Evolutionary conservation across 2,113 vertebrate genomes (phyloP).

Genomic region (Seriola quinqueradiata): DNA sequence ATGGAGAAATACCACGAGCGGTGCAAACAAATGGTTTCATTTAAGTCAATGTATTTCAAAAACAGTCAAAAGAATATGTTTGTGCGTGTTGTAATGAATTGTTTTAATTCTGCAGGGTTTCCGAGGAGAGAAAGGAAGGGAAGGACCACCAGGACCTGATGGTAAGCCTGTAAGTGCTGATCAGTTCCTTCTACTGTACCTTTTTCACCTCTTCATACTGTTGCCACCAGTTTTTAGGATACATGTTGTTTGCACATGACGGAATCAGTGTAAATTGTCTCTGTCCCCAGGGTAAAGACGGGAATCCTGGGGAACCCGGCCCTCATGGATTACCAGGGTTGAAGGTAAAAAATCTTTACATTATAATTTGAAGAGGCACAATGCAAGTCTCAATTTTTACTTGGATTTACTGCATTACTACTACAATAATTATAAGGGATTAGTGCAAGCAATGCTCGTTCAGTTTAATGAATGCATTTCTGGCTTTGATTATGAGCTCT

Average conservation of each 20-base stretch:
- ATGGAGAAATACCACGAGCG: too few relatives aligned
- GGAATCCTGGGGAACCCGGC: conserved; percentile 70
- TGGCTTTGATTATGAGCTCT: background rate
- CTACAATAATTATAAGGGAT: too few relatives aligned
- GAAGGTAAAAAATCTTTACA: conserved; percentile 65
- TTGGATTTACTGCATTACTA: background rate
- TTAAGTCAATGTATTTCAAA: too few relatives aligned
- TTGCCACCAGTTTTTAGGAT: background rate
- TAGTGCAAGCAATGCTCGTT: background rate
- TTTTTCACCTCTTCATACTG: background rate
- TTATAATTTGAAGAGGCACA: background rate
- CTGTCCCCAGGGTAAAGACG: conserved; percentile 71
- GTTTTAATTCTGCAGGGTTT: conserved; percentile 71
- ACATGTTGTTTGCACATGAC: background rate
- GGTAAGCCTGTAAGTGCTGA: conserved; percentile 83
- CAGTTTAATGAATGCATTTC: background rate
- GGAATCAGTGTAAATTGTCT: background rate
- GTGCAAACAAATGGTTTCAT: too few relatives aligned
- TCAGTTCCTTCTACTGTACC: background rate
- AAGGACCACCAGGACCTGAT: conserved; percentile 79
- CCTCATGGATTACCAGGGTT: conserved; percentile 69
- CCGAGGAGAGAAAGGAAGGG: conserved; percentile 78
- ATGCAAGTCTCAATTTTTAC: background rate
- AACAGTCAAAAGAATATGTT: background rate
- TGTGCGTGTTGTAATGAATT: background rate